Evolutionary conservation across 2,113 vertebrate genomes (phyloP), one percentile per base, ranked within the genome.

Genomic region (Pyrgilauda ruficollis): DNA sequence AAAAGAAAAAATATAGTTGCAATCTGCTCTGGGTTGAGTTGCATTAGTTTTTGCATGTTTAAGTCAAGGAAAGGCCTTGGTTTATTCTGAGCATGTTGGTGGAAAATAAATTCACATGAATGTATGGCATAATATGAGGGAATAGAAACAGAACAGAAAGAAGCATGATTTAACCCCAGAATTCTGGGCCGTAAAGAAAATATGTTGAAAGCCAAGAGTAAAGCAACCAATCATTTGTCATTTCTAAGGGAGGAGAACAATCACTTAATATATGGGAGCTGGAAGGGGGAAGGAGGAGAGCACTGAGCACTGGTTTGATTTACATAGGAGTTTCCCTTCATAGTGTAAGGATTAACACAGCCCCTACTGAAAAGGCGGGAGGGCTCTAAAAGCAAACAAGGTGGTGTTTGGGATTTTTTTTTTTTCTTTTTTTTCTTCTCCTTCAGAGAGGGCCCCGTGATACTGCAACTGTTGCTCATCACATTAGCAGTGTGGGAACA

Each of bases 291-390:
- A 97, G 88, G 76, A 90, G 72, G 61, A 84, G 68, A 96, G 79
- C 95, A 85, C 81, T 72, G 91, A 94, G 90, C 62, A 93, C 28
- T 91, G 84, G 72, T 97, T 98, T 95, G 97, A 97, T 98, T 98
- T 97, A 97, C 97, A 95, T 97, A 97, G 97, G 97, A 97, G 87
- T 96, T 97, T 91, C 81, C 78, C 91, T 93, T 93, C 91, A 94
- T 15, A 95, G 87, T 68, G 89, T 47, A 61, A 83, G 95, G 96
- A 97, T 96, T 96, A 94, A 94, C 92, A 81, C 81, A 96, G 92
- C 89, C 96, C 89, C 93, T 93, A 53, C 47, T 87, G 92, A 97
- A 96, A 97, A 93, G 75, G 67, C 53, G 53, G 62, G 76, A 88
- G 94, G 89, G 77, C 91, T 97, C 92, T 93, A 86, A 96, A 94